Evolutionary conservation across 2,797 vertebrate species (phyloP), one percentile per base, ranked within the genome.

Genomic region (Tachyglossus aculeatus): DNA sequence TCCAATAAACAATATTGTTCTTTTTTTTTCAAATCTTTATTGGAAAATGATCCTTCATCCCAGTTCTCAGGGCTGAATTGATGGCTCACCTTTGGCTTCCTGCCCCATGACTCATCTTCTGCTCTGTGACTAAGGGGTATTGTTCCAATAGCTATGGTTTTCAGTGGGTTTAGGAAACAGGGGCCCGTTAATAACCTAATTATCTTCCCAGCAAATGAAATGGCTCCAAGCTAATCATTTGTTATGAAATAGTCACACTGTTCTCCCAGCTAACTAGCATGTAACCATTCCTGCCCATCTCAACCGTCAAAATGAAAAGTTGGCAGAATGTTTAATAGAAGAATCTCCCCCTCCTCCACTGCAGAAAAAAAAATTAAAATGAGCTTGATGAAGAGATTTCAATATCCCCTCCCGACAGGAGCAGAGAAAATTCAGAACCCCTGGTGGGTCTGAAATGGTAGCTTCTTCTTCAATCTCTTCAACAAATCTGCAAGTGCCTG

Each of bases 1-100:
- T 45, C 44, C 73, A 76, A 67, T 80, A 69, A 78, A 81, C n/a
- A n/a, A n/a, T n/a, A n/a, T 76, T 69, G 63, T 71, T 78, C 71
- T 67, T n/a, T n/a, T n/a, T 66, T 55, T 80, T 84, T 76, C 56
- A 63, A 47, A n/a, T n/a, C n/a, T n/a, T n/a, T n/a, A n/a, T n/a
- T n/a, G n/a, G n/a, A n/a, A n/a, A n/a, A n/a, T n/a, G n/a, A n/a
- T n/a, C n/a, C n/a, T n/a, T n/a, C n/a, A n/a, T n/a, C n/a, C n/a
- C n/a, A n/a, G n/a, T n/a, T n/a, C n/a, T n/a, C n/a, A n/a, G n/a
- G n/a, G n/a, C n/a, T n/a, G n/a, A n/a, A n/a, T n/a, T 67, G 56
- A 60, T 63, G 43, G 58, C 36, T 68, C 25, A 21, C 38, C 36
- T 77, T 25, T 8, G 37, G 0, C 61, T 66, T 6, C 38, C 39